A percentile compares a stretch with the other conserved stretches of the same genome.
phyloP scores from a whole-genome alignment of 92 coral and sea anemone species.

The Hydrozoanthus gracilis region DNA sequence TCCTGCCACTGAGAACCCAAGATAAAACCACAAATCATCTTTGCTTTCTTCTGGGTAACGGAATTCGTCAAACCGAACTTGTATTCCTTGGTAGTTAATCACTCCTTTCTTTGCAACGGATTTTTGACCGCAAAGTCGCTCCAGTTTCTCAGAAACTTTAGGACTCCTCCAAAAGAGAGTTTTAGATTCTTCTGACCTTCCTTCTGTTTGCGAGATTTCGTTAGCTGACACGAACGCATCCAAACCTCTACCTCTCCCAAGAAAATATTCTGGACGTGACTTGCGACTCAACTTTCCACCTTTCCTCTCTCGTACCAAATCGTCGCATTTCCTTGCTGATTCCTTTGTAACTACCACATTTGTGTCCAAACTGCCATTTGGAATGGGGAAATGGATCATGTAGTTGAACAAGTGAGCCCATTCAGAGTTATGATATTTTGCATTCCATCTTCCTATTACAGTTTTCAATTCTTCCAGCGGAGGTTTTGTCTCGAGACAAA shows the following conservation, averaged over 20 bases:
- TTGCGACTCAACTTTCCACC: conserved; percentile 47
- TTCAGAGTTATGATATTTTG: conserved; percentile 47
- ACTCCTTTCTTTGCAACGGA: conserved; percentile 56
- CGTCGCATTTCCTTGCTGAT: conserved; percentile 54
- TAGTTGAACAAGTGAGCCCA: conserved; percentile 74
- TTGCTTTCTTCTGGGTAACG: conserved; percentile 71
- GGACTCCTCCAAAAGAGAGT: conserved; percentile 71
- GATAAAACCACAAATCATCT: conserved; percentile 75
- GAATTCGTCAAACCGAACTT: conserved; percentile 60
- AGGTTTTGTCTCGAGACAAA: conserved; percentile 57
- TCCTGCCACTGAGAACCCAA: conserved; percentile 70
- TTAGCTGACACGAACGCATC: conserved; percentile 50
- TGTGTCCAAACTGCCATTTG: conserved; percentile 63
- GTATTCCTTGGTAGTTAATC: conserved; percentile 64
- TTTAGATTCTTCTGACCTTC: conserved; percentile 50
- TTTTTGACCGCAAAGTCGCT: conserved; percentile 69
- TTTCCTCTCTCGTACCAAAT: conserved; percentile 39
- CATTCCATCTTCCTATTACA: conserved; percentile 51
- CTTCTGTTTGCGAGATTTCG: conserved; percentile 43
- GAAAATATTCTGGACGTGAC: conserved; percentile 72
- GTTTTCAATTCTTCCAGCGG: conserved; percentile 51
- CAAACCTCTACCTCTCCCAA: conserved; percentile 67
- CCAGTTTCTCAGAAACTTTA: conserved; percentile 52
- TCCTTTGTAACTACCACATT: conserved; percentile 41
- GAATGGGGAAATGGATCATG: conserved; percentile 73